Percentiles rank a stretch among this genome's conserved stretches.
Conservation (phyloP, 2,888 invertebrate genomes). For the Cremastinae sp. region DNA sequence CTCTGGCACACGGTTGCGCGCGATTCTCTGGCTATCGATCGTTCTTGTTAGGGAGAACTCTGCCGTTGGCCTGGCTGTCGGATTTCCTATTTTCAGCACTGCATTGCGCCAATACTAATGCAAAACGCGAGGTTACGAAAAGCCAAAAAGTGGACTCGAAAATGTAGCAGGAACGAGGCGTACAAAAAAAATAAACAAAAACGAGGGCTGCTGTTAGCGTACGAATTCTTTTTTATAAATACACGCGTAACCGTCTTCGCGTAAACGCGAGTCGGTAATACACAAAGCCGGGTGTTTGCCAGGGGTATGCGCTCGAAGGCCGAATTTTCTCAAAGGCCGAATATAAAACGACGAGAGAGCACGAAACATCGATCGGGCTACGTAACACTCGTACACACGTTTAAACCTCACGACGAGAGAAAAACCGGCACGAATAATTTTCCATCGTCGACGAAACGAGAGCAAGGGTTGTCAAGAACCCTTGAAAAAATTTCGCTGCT, state of each 20-base stretch:
- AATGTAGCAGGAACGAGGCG: background rate
- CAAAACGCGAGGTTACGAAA: conserved; percentile 44
- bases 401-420: conserved; percentile 3
- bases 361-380: conserved; percentile 14
- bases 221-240: background rate
- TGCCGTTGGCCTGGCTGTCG: conserved; percentile 48
- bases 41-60: conserved; percentile 26
- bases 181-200: background rate
- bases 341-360: conserved; percentile 4
- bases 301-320: conserved; percentile 21
- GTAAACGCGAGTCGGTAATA: background rate
- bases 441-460: background rate
- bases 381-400: conserved; percentile 11
- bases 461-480: background rate
- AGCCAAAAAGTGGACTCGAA: conserved; percentile 11
- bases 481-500: too few relatives aligned
- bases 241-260: background rate
- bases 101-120: conserved; percentile 67
- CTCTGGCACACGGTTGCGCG: conserved; percentile 9
- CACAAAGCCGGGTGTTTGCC: background rate
- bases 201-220: background rate
- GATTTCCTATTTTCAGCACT: conserved; percentile 71
- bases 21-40: conserved; percentile 58
- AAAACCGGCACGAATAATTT: conserved; percentile 12
- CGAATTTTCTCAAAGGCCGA: conserved; percentile 35